Evolutionary conservation across 2,888 invertebrate genomes (phyloP), one percentile per base, ranked within the genome.

Genomic region (Athrips mouffetella): DNA sequence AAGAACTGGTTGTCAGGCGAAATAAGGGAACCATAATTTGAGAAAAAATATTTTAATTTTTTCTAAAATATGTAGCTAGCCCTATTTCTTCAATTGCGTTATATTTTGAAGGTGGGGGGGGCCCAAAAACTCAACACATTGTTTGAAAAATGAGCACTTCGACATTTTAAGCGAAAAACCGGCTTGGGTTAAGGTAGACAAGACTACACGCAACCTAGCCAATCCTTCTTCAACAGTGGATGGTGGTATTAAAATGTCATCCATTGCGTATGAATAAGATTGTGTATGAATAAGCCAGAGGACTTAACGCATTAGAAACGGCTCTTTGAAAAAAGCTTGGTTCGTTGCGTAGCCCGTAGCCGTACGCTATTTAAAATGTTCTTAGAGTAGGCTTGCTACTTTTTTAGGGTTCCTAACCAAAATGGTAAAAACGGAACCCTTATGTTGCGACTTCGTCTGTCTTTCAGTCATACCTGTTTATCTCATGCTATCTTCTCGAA

Each of bases 261-360:
- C 55, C 35, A n/a, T n/a, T n/a, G n/a, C n/a, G n/a, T n/a, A 55
- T 46, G 33, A 49, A 53, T 18, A 52, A 30, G 3, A 55, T 44
- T 4, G 33, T 52, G 20, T 53, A 55, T 13, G 49, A 45, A n/a
- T 54, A 39, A 1, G 18, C 23, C 7, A 47, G 10, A 2, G 48
- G 41, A 13, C 45, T 48, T 15, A 51, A 20, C 2, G 48, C 48
- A 1, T 51, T 35, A 1, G 39, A 23, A 1, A 45, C 8, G 1
- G 51, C 48, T 0, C 47, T 15, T n/a, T 50, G 47, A 30, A 47
- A 50, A 2, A 50, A 35, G 2, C 40, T 40, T 0, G 42, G 46
- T 2, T 46, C 50, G 13, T 50, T 50, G 0, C 47, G 42, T 5
- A 50, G 16, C 6, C 50, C 47, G 6, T 42, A 50, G 10, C n/a